Evolutionary conservation across 2,113 vertebrate genomes (phyloP).

Genomic region (Emydura subglobosa): DNA sequence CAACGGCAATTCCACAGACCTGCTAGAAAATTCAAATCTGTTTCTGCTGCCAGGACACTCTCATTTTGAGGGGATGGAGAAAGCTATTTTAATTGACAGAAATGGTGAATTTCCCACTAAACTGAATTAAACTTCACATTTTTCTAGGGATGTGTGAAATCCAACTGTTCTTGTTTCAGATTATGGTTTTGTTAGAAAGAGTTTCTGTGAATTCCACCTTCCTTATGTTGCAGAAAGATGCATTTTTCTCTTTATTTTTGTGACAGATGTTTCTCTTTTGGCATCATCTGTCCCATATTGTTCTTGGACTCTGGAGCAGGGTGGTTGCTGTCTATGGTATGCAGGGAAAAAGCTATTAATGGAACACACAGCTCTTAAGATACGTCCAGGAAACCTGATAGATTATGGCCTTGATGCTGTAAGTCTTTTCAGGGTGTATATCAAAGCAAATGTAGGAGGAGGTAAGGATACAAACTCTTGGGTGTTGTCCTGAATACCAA

Average conservation of each 20-base stretch:
- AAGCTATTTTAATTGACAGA: not conserved
- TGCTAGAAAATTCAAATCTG: not conserved
- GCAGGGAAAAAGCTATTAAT: not conserved
- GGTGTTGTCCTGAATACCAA: not conserved
- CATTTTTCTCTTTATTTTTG: not conserved
- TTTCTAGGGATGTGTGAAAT: not conserved
- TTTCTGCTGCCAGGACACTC: not conserved
- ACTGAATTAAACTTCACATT: not conserved
- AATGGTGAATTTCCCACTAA: not conserved
- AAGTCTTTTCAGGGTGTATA: not conserved
- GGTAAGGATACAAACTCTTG: not conserved
- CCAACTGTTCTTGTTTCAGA: not conserved
- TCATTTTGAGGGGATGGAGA: not conserved
- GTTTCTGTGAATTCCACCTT: not conserved
- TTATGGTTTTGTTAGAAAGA: not conserved
- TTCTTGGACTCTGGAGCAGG: not conserved
- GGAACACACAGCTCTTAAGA: not conserved
- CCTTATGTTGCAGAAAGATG: fast-evolving
- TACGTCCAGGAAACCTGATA: not conserved
- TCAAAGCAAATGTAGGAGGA: conserved; percentile 3
- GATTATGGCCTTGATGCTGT: not conserved
- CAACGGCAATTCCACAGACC: not conserved
- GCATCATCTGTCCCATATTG: not conserved
- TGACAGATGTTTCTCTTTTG: not conserved
- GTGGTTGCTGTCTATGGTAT: not conserved